Percentiles rank a stretch among this genome's conserved stretches.
Evolutionary conservation across 1,140 invertebrate genomes (phyloP).

Genomic region (Heliothis virescens): DNA sequence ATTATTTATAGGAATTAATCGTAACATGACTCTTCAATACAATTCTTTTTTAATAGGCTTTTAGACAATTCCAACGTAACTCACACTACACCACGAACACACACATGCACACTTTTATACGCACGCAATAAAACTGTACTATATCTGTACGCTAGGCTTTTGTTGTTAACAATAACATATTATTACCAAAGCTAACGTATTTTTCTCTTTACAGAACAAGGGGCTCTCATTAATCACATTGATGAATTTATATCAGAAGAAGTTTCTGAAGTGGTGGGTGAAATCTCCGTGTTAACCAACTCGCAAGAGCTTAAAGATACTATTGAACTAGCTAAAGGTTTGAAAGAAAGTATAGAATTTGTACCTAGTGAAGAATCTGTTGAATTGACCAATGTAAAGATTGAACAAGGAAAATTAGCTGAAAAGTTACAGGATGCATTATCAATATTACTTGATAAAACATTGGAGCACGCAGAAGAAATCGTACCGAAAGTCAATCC

Average conservation of each 20-base stretch:
- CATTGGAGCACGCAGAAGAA: constrained; percentile 50
- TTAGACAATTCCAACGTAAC: neutral
- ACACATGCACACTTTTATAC: neutral
- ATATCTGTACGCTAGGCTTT: neutral
- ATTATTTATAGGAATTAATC: no score
- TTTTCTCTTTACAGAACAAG: constrained; percentile 24
- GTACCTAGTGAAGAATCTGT: neutral
- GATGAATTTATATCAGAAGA: constrained; percentile 53
- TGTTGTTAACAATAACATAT: neutral
- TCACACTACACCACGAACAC: constrained; percentile 6
- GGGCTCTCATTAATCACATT: constrained; percentile 46
- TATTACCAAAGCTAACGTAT: neutral
- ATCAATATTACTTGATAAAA: constrained; percentile 44
- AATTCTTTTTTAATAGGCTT: neutral
- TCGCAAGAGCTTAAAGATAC: constrained; percentile 49
- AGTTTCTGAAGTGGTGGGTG: constrained; percentile 28
- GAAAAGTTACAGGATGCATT: constrained; percentile 50
- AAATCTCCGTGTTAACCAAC: constrained; percentile 39
- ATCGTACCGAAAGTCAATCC: constrained; percentile 40
- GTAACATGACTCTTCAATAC: no score
- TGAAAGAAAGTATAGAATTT: constrained; percentile 24
- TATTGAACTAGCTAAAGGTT: constrained; percentile 47
- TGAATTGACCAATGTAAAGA: neutral
- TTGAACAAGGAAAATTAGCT: constrained; percentile 44
- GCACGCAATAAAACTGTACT: neutral